These are phyloP conservation scores for Dysidea cf. avara DNA, from an alignment of 37 sponge, comb jelly and placozoan species.

Conservation along the genomic window DNA sequence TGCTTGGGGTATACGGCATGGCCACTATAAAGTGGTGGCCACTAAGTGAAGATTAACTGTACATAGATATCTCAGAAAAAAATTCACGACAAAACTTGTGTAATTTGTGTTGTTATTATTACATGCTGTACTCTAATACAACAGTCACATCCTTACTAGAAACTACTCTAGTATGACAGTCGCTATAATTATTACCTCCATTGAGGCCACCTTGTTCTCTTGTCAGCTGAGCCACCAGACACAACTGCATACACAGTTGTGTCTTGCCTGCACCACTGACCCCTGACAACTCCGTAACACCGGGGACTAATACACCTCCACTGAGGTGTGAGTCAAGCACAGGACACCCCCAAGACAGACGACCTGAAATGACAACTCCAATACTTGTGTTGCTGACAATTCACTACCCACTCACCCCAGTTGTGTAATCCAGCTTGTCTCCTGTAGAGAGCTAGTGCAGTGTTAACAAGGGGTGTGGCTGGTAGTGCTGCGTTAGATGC, in stretches of 20 bases:
- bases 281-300: conserved; percentile 85
- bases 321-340: conserved; percentile 55
- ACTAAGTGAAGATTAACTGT: no score
- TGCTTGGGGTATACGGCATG: no score
- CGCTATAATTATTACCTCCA: conserved; percentile 12
- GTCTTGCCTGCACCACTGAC: conserved; percentile 92
- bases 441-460: conserved; percentile 31
- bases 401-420: conserved; percentile 6
- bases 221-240: conserved; percentile 84
- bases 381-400: not conserved
- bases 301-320: conserved; percentile 79
- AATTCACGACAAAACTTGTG: no score
- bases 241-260: conserved; percentile 90
- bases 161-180: no score
- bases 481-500: conserved; percentile 30
- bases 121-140: no score
- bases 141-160: no score
- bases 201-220: conserved; percentile 63
- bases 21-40: no score
- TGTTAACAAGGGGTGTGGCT: not conserved
- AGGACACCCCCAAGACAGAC: conserved; percentile 78
- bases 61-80: no score
- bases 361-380: conserved; percentile 21
- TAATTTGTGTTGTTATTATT: no score
- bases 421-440: not conserved